Evolutionary conservation across 2,888 invertebrate species (phyloP).

Genomic region (Drosophila robusta): DNA sequence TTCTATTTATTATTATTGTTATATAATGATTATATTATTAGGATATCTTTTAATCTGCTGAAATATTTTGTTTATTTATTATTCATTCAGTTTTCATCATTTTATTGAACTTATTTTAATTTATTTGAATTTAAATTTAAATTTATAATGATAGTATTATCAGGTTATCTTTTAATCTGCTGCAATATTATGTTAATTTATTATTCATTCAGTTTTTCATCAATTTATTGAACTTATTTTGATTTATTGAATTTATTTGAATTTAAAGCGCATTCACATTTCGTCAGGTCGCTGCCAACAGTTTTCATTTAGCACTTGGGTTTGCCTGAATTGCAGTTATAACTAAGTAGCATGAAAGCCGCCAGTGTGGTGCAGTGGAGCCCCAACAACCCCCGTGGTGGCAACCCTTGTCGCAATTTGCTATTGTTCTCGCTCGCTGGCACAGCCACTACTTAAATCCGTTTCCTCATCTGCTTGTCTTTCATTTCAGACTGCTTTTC

Average conservation of each 20-base stretch:
- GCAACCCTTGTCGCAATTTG: slow-evolving; percentile 35
- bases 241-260: neutral
- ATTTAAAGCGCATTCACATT: slow-evolving; percentile 26
- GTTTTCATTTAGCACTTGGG: slow-evolving; percentile 42
- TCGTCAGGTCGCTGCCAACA: neutral
- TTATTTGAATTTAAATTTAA: slow-evolving; percentile 12
- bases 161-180: too few relatives aligned
- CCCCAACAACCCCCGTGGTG: neutral
- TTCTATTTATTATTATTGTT: too few relatives aligned
- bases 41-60: too few relatives aligned
- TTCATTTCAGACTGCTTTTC: slow-evolving; percentile 47
- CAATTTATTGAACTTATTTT: too few relatives aligned
- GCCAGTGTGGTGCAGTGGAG: slow-evolving; percentile 3
- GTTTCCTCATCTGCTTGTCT: slow-evolving; percentile 63
- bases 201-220: too few relatives aligned
- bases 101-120: neutral
- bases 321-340: slow-evolving; percentile 45
- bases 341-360: slow-evolving; percentile 66
- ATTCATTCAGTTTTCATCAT: too few relatives aligned
- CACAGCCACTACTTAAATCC: slow-evolving; percentile 70
- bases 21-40: too few relatives aligned
- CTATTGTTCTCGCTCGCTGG: slow-evolving; percentile 59
- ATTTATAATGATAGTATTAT: too few relatives aligned
- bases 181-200: too few relatives aligned
- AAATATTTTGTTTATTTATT: too few relatives aligned